Evolutionary conservation across 2,113 vertebrate genomes (phyloP).

Genomic region (Tychaedon coryphoeus): DNA sequence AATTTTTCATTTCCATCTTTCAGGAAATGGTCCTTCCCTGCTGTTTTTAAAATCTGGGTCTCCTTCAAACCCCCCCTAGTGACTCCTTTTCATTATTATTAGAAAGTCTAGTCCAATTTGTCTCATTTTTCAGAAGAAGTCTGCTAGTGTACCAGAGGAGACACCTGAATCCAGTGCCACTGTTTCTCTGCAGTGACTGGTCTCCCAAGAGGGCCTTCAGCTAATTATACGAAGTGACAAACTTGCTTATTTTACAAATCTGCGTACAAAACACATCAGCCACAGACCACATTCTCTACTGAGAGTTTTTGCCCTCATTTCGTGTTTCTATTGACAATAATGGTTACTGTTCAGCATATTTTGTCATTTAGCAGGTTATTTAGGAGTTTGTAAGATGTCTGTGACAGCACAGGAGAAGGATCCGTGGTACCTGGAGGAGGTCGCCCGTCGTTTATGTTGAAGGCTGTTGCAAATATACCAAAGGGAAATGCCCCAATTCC

Average conservation of each 20-base stretch:
- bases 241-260: neutral
- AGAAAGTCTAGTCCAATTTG: neutral
- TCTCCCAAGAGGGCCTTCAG: neutral
- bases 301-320: neutral
- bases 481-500: conserved; percentile 98
- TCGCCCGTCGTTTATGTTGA: conserved; percentile 96
- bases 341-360: neutral
- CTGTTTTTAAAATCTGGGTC: neutral
- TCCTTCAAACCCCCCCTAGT: neutral
- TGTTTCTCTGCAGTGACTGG: neutral
- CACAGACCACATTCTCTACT: neutral
- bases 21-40: neutral
- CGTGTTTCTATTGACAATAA: neutral
- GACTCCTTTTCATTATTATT: neutral
- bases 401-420: neutral
- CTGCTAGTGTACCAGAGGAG: neutral
- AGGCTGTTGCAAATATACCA: conserved; percentile 97
- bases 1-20: neutral
- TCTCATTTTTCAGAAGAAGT: neutral
- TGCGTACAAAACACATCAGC: neutral
- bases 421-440: conserved; percentile 88
- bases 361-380: neutral
- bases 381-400: neutral
- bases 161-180: neutral
- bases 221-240: neutral